Evolutionary conservation across 2,113 vertebrate species (phyloP).

Genomic region (Bombycilla garrulus): DNA sequence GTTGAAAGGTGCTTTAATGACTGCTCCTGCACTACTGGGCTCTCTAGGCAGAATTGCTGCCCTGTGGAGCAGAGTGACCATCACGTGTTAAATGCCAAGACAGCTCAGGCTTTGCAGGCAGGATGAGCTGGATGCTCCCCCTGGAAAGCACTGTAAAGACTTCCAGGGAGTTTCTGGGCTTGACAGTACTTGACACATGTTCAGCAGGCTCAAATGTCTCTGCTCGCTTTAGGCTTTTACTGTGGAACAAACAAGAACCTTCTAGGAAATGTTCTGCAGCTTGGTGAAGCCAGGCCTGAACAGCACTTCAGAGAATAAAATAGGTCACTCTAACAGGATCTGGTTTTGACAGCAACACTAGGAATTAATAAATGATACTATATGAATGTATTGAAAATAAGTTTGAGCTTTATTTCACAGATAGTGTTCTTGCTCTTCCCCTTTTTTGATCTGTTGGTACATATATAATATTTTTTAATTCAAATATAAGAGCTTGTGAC

Average conservation of each 20-base stretch:
- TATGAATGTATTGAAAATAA: background rate
- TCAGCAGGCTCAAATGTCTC: background rate
- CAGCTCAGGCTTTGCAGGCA: rapidly evolving
- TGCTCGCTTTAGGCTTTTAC: background rate
- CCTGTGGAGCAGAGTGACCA: background rate
- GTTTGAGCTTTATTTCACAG: background rate
- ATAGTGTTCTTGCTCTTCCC: background rate
- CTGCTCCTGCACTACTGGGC: background rate
- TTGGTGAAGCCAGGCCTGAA: background rate
- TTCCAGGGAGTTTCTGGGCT: background rate
- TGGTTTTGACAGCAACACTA: background rate
- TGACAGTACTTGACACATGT: background rate
- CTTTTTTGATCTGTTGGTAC: background rate
- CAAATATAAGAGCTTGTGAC: background rate
- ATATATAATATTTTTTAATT: background rate
- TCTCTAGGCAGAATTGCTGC: background rate
- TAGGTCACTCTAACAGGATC: background rate
- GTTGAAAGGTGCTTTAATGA: background rate
- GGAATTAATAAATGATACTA: background rate
- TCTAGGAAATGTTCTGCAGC: background rate
- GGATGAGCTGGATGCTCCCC: background rate
- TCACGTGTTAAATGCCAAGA: background rate
- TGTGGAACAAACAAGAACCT: background rate
- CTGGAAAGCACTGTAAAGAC: background rate
- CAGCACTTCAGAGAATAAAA: background rate